These are phyloP conservation scores for Osmerus eperlanus DNA, from an alignment of 2,113 vertebrate species.

Conservation along the genomic window DNA sequence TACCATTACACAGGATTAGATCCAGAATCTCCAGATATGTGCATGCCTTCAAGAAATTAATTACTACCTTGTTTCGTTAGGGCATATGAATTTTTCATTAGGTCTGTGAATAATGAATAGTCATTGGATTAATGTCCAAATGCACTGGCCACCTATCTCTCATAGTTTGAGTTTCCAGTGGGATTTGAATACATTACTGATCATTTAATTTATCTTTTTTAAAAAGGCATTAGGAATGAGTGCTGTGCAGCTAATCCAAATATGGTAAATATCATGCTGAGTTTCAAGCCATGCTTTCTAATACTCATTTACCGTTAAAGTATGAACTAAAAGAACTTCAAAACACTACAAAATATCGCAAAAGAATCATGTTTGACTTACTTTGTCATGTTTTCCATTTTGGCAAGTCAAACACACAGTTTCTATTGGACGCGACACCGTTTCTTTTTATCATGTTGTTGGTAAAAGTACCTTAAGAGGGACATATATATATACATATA, in stretches of 20 bases:
- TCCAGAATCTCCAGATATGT: conserved; percentile 59
- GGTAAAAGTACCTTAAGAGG: no score
- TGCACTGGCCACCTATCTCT: conserved; percentile 65
- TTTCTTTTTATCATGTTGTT: no score
- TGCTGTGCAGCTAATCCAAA: conserved; percentile 37
- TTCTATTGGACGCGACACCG: no score
- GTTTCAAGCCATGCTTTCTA: no score
- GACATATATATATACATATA: no score
- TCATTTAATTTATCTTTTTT: conserved; percentile 65
- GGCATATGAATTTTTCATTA: conserved; percentile 72
- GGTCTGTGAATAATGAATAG: conserved; percentile 71
- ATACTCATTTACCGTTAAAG: conserved; percentile 21
- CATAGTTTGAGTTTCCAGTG: conserved; percentile 58
- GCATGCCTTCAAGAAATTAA: conserved; percentile 67
- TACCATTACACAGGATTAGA: conserved; percentile 61
- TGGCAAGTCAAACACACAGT: no score
- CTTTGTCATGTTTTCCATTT: not conserved
- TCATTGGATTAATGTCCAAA: conserved; percentile 72
- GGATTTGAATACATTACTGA: conserved; percentile 66
- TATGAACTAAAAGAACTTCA: conserved; percentile 37
- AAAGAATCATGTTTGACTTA: not conserved
- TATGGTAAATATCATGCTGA: no score
- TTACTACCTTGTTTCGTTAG: conserved; percentile 71
- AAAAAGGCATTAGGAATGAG: conserved; percentile 50
- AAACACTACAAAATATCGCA: not conserved